Evolutionary conservation across 2,113 vertebrate species (phyloP).

Genomic region (Bothrops jararaca): DNA sequence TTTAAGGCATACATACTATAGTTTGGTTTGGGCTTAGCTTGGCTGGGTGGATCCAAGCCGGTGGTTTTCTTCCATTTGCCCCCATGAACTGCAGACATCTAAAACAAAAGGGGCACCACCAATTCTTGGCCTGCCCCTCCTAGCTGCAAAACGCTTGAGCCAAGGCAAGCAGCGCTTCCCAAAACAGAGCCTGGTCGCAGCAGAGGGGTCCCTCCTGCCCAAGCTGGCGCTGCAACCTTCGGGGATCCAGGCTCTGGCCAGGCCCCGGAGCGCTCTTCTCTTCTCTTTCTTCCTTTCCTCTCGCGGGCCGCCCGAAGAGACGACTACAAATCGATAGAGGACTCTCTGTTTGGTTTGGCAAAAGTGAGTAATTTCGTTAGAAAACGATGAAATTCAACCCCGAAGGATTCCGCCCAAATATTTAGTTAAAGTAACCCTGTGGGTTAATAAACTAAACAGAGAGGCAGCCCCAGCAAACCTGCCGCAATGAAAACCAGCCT

Average conservation of each 20-base stretch:
- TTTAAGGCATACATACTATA: neutral
- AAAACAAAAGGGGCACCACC: neutral
- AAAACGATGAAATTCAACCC: constrained; percentile 88
- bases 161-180: neutral
- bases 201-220: neutral
- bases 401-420: constrained; percentile 84
- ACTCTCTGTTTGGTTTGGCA: constrained; percentile 80
- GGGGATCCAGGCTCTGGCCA: neutral
- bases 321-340: constrained; percentile 80
- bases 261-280: neutral
- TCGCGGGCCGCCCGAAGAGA: constrained; percentile 75
- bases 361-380: constrained; percentile 81
- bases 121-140: neutral
- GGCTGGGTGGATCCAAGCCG: neutral
- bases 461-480: constrained; percentile 93
- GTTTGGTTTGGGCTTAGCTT: neutral
- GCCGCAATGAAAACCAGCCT: constrained; percentile 98
- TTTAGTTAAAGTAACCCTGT: constrained; percentile 96
- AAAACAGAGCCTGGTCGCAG: neutral
- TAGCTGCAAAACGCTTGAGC: neutral
- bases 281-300: constrained; percentile 60
- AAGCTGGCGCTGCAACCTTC: neutral
- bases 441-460: constrained; percentile 99
- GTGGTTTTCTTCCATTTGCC: neutral
- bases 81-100: neutral